Conservation (phyloP, 2,888 invertebrate genomes). For the Clostera curtula region DNA sequence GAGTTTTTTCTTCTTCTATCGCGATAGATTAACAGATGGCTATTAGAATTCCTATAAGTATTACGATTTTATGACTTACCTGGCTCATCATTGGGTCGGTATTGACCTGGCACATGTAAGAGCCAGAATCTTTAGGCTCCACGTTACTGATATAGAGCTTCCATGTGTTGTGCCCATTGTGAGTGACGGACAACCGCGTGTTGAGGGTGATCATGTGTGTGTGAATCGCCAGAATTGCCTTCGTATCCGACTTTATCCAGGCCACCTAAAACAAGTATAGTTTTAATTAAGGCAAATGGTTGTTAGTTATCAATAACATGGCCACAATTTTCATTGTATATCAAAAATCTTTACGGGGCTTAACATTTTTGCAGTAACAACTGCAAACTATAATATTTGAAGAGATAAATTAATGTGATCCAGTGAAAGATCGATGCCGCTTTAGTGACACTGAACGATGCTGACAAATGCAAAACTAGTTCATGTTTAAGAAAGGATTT, state of each 20-base stretch:
- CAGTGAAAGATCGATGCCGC: too few species aligned
- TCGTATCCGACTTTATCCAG: slow-evolving; percentile 93
- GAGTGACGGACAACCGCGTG: slow-evolving; percentile 87
- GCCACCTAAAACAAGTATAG: slow-evolving; percentile 78
- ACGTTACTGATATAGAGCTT: slow-evolving; percentile 91
- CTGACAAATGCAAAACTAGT: too few species aligned
- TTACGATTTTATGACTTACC: slow-evolving; percentile 66
- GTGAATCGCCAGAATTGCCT: slow-evolving; percentile 90
- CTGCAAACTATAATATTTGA: too few species aligned
- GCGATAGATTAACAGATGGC: slow-evolving; percentile 4
- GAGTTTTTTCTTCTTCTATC: slow-evolving; percentile 13
- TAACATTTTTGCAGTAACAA: too few species aligned
- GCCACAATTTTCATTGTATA: too few species aligned
- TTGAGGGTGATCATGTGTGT: slow-evolving; percentile 93
- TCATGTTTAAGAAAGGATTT: too few species aligned
- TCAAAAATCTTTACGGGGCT: too few species aligned
- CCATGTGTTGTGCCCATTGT: slow-evolving; percentile 96
- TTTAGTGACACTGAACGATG: too few species aligned
- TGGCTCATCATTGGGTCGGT: slow-evolving; percentile 92
- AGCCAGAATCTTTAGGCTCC: slow-evolving; percentile 91
- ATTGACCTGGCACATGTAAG: slow-evolving; percentile 96
- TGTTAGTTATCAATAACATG: too few species aligned
- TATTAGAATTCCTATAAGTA: not conserved
- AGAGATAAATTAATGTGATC: too few species aligned
- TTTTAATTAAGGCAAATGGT: too few species aligned